Evolutionary conservation across 2,888 invertebrate species (phyloP), one percentile per base, ranked within the genome.

Genomic region (Nemoura dubitans): DNA sequence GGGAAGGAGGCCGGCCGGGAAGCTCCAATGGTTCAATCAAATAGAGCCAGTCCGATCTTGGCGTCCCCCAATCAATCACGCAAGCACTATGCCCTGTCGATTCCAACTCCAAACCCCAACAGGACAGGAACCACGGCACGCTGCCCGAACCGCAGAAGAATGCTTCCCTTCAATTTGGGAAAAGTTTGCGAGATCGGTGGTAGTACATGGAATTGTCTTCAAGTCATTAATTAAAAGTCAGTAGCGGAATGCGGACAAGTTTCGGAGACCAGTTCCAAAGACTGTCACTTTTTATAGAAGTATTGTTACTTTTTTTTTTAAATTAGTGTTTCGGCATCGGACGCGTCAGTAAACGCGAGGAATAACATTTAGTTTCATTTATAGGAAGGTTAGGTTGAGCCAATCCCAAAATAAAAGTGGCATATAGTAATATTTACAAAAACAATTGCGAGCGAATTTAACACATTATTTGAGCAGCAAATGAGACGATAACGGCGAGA

Each of bases 1-100:
- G 84, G 85, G 78, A 10, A 76, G 27, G 84, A 30, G 27, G 43
- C 59, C 43, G 27, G 43, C 25, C 27, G 36, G 30, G 76, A 77
- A 25, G 59, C 59, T 2, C 16, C 59, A 78, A 86, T 85, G 86
- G 86, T 86, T 86, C 86, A 86, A 87, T 87, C 87, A 86, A 42
- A 82, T 30, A 81, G 59, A 87, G 76, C 76, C 36, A 80, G 87
- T 86, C 87, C 82, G 85, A 80, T 86, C 80, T 82, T 25, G 76
- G 27, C 84, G 42, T 81, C 29, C 76, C 27, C 59, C 87, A 87
- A 87, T 87, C 87, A 87, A 86, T 87, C 87, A 87, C 78, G 26
- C 30, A 86, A 87, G 81, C 84, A 87, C 87, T 86, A 59, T 59
- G 76, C 26, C 84, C 43, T 83, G 83, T 26, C 83, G 42, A 83